phyloP scores from a whole-genome alignment of 2,888 invertebrate species.

The Cryptosula pallasiana region DNA sequence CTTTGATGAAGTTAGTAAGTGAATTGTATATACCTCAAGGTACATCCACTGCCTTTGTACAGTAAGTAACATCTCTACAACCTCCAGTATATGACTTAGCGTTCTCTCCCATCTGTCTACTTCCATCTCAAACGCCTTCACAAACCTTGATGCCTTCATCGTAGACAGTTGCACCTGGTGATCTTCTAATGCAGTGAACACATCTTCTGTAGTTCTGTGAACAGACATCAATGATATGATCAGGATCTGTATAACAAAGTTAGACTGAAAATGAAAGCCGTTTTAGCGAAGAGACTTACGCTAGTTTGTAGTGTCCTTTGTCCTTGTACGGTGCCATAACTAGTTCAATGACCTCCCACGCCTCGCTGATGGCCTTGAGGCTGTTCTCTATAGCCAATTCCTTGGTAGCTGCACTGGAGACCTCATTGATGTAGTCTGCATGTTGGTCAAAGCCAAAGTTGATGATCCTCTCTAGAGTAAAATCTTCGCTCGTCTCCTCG shows the following conservation, averaged over 20 bases:
- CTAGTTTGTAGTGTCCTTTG: constrained; percentile 65
- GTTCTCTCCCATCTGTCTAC: constrained; percentile 83
- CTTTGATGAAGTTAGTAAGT: no score
- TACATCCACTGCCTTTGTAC: constrained; percentile 82
- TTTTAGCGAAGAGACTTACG: constrained; percentile 41
- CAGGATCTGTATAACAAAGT: no score
- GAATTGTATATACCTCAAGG: constrained; percentile 60
- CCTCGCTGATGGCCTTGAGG: constrained; percentile 64
- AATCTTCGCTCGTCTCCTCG: constrained; percentile 70
- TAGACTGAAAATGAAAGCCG: no score
- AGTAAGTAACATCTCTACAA: constrained; percentile 70
- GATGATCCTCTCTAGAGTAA: constrained; percentile 75
- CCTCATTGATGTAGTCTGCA: constrained; percentile 75
- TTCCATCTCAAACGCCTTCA: constrained; percentile 76
- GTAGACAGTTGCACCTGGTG: constrained; percentile 76
- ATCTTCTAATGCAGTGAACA: constrained; percentile 74
- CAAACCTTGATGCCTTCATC: constrained; percentile 76
- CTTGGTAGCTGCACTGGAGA: constrained; percentile 82
- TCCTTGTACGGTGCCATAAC: constrained; percentile 69
- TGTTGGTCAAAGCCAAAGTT: constrained; percentile 75
- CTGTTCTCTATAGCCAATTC: constrained; percentile 72
- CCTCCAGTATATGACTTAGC: constrained; percentile 74
- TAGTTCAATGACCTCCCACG: constrained; percentile 68
- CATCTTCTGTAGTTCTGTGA: constrained; percentile 63
- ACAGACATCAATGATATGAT: no score